phyloP scores from a whole-genome alignment of 1,140 invertebrate species.

The Aphelenchoides avenae region DNA sequence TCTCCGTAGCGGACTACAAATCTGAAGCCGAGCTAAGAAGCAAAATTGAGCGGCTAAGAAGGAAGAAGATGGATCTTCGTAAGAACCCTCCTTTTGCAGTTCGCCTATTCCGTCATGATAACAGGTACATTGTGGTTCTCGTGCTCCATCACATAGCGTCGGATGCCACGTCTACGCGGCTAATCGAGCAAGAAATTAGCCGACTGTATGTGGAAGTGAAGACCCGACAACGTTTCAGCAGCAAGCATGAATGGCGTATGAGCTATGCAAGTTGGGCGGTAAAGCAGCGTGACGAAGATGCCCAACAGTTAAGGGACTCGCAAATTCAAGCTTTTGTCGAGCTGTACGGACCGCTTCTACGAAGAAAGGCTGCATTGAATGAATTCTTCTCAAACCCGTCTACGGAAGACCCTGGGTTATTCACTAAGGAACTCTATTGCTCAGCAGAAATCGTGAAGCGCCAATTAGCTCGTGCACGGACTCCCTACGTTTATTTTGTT shows the following conservation, averaged over 20 bases:
- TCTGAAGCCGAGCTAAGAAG: not conserved
- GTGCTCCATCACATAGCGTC: conserved; percentile 12
- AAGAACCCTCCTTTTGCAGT: not conserved
- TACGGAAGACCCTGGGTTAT: no score
- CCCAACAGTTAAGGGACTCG: not conserved
- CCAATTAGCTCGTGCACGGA: no score
- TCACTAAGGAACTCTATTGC: no score
- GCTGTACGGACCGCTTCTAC: not conserved
- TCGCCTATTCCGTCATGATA: conserved; percentile 9
- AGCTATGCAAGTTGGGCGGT: no score
- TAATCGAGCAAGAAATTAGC: conserved; percentile 13
- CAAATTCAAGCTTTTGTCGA: not conserved
- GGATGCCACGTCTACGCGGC: conserved; percentile 17
- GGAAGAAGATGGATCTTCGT: conserved; percentile 4
- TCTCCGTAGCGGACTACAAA: not conserved
- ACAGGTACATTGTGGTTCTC: not conserved
- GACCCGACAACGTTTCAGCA: no score
- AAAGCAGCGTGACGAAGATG: not conserved
- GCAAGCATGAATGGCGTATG: no score
- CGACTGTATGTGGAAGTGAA: conserved; percentile 1
- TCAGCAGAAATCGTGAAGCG: no score
- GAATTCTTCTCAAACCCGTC: no score
- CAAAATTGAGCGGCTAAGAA: not conserved
- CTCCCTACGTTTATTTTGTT: no score
- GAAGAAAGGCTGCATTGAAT: no score